A percentile compares a stretch with the other conserved stretches of the same genome.
Conservation (phyloP, 2,888 invertebrate species). For the Drosophila cyrtoloma region DNA sequence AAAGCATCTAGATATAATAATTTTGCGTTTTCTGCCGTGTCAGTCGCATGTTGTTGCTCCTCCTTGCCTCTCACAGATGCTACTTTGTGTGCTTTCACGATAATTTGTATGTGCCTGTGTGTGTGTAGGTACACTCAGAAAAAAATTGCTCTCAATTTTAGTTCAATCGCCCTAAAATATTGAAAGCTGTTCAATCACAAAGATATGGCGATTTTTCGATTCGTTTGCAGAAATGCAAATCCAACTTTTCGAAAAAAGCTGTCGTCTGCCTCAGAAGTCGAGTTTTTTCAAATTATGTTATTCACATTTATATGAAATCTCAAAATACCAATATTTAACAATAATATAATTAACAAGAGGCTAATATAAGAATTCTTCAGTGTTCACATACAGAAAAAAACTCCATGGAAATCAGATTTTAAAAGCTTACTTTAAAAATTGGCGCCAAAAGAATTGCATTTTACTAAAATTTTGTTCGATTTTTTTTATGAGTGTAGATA, state of each 20-base stretch:
- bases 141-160: background rate
- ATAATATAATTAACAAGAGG: background rate
- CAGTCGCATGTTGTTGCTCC: constrained; percentile 32
- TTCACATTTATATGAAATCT: background rate
- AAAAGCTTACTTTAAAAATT: background rate
- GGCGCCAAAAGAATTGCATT: background rate
- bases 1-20: constrained; percentile 62
- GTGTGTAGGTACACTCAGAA: background rate
- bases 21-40: constrained; percentile 50
- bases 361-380: background rate
- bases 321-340: background rate
- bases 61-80: constrained; percentile 46
- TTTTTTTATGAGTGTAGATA: constrained; percentile 20
- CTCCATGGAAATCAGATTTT: background rate
- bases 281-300: too few relatives aligned
- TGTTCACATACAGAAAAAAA: background rate
- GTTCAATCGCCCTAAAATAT: background rate
- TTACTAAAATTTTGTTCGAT: background rate
- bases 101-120: constrained; percentile 48
- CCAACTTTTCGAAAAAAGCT: too few relatives aligned
- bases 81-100: constrained; percentile 54
- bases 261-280: background rate
- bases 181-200: background rate
- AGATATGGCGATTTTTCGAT: background rate
- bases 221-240: background rate